Evolutionary conservation across 2,888 invertebrate genomes (phyloP).

Genomic region (Abscondita cerata): DNA sequence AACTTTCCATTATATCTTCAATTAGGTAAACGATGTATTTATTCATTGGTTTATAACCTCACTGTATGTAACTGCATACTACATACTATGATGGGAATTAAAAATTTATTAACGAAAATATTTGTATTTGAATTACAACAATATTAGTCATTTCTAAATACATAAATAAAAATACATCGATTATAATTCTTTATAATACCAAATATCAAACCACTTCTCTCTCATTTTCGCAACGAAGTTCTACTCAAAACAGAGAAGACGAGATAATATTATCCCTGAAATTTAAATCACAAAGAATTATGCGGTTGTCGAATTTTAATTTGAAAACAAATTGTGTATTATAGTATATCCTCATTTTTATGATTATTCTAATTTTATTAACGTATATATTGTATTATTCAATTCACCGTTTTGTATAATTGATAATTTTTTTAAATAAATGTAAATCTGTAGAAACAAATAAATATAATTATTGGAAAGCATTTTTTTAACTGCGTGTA

Average conservation of each 20-base stretch:
- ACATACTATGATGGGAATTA: too few species aligned
- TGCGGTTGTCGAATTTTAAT: constrained; percentile 6
- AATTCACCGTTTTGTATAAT: too few species aligned
- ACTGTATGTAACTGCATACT: too few species aligned
- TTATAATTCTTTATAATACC: constrained; percentile 6
- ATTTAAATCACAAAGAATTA: constrained; percentile 13
- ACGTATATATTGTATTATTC: background rate
- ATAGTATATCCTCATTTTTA: constrained; percentile 1
- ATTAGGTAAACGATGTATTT: too few species aligned
- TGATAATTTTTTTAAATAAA: too few species aligned
- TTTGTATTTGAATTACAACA: background rate
- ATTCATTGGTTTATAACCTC: too few species aligned
- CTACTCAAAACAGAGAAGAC: constrained; percentile 14
- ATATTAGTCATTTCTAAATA: too few species aligned
- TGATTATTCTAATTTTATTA: constrained; percentile 5
- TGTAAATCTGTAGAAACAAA: too few species aligned
- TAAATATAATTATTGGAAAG: too few species aligned
- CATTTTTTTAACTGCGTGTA: too few species aligned
- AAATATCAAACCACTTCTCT: constrained; percentile 9
- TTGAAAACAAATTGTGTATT: constrained; percentile 7
- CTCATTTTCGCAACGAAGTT: constrained; percentile 1
- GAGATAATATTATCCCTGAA: constrained; percentile 12
- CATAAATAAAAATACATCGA: background rate
- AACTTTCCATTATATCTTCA: too few species aligned
- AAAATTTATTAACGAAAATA: background rate